Conservation (phyloP, 2,888 invertebrate genomes). For the Euclidia mi region DNA sequence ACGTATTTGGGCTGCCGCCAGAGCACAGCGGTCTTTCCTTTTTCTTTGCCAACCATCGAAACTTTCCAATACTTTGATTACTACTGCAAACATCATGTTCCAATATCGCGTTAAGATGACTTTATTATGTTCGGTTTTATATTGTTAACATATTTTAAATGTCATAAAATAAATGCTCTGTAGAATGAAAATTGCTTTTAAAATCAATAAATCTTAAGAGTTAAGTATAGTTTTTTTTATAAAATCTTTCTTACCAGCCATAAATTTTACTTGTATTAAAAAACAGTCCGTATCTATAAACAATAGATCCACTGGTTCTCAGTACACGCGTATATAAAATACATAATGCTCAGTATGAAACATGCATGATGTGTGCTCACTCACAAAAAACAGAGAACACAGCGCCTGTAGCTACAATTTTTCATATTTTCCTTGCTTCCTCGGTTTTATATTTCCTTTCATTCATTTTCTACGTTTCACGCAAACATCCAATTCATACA, state of each 20-base stretch:
- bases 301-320: no score
- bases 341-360: no score
- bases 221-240: no score
- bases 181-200: neutral
- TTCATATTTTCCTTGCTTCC: slow-evolving; percentile 18
- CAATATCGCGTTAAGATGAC: slow-evolving; percentile 11
- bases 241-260: no score
- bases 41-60: slow-evolving; percentile 64
- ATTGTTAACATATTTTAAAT: neutral
- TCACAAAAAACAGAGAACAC: neutral
- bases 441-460: slow-evolving; percentile 24
- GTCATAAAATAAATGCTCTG: neutral
- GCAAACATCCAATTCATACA: slow-evolving; percentile 28
- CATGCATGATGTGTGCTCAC: neutral
- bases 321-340: no score
- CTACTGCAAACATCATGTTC: slow-evolving; percentile 33
- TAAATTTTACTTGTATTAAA: no score
- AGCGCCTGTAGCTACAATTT: slow-evolving; percentile 2
- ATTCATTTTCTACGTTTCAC: slow-evolving; percentile 10
- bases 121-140: neutral
- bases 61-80: slow-evolving; percentile 63
- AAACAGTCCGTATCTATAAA: no score
- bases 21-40: slow-evolving; percentile 60
- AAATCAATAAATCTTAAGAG: no score
- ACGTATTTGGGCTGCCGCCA: slow-evolving; percentile 72